Conservation (phyloP, 1,140 invertebrate species). For the Ericerus pela region DNA sequence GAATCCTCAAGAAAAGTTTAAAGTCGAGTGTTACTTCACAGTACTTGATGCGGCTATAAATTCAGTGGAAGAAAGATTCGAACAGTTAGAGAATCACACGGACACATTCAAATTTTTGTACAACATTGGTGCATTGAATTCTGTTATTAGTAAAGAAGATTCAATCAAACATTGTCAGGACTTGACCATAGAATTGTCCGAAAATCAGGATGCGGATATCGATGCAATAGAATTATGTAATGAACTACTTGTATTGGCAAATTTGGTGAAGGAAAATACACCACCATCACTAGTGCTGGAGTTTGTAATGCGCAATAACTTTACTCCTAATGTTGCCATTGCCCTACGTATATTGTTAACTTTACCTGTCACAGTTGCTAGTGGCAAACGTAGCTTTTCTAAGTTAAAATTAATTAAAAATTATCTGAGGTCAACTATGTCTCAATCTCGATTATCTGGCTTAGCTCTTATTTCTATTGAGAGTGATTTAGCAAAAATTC, state of each 20-base stretch:
- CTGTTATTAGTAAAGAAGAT: too few relatives aligned
- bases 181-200: neutral
- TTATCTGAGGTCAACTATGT: conserved; percentile 24
- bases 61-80: conserved; percentile 3
- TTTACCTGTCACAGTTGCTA: conserved; percentile 24
- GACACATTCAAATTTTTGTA: conserved; percentile 22
- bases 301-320: neutral
- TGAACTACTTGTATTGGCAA: neutral
- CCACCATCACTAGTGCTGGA: neutral
- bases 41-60: conserved; percentile 5
- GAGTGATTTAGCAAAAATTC: neutral
- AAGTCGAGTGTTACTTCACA: neutral
- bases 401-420: conserved; percentile 28
- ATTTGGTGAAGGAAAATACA: neutral
- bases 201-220: neutral
- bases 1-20: neutral
- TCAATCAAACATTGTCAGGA: neutral
- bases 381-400: conserved; percentile 25
- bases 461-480: neutral
- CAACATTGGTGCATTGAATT: too few relatives aligned
- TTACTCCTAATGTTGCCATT: neutral
- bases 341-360: conserved; percentile 11
- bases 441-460: neutral
- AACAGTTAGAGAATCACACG: neutral
- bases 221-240: neutral